Base-by-base conservation (phyloP, 2,797 vertebrate genomes). In the Momotus momota region DNA sequence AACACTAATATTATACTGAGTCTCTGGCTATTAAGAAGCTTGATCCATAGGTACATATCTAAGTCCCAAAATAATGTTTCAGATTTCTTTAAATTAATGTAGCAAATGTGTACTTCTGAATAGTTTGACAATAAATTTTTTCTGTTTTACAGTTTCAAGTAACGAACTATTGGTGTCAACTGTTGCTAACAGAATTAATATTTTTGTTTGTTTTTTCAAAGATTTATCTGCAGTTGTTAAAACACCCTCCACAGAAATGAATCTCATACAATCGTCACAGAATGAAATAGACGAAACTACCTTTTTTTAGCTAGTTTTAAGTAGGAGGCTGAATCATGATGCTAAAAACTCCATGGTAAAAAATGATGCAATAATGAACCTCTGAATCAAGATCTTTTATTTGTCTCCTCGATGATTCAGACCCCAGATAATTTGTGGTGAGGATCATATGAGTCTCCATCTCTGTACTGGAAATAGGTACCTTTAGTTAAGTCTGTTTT, bases 151-250 rank as follows among this genome's bases (percentile, higher is more conserved):
- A 70, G 22, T 87, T 91, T 85, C 71, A 73, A 91, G 67, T 31
- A 71, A 33, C 43, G 89, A 84, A 57, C 16, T 45, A 7, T 48
- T 54, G 7, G 10, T 86, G 13, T 62, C 57, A 92, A 4, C n/a
- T 71, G 35, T 74, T 92, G 35, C 35, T 87, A 95, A 80, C 43
- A 85, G 38, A 82, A 74, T 70, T 75, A 84, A 48, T 92, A 58
- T 82, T 96, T 87, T 38, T 75, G 31, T 65, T 94, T 72, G 11
- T 69, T 73, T 26, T 69, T 79, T 79, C 78, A 72, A 72, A 77
- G 64, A 61, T 82, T 58, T 73, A 75, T 6, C 35, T 81, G n/a
- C 43, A 70, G 6, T 54, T 93, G 38, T 40, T 70, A 21, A 91
- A 87, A 58, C 17, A 10, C 1, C 1, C 18, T 77, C 8, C 61